A percentile compares a stretch with the other conserved stretches of the same genome.
These are phyloP conservation scores for Lethenteron camtschaticum DNA, from an alignment of 2,113 vertebrate species.

Conservation along the genomic window DNA sequence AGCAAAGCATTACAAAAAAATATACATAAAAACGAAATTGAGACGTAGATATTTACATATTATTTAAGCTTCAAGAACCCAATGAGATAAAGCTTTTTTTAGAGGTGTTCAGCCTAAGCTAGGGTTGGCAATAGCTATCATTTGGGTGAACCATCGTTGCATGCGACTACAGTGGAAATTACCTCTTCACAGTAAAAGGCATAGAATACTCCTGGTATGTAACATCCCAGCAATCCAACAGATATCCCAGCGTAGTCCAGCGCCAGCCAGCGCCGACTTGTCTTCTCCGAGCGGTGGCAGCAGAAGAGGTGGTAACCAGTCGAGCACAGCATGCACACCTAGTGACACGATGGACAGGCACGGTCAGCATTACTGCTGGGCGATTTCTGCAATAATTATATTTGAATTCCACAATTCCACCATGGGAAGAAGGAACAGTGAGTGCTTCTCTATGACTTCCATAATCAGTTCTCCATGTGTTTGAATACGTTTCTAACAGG, in stretches of 20 bases:
- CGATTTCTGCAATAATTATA: too few relatives aligned
- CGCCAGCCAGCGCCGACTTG: slow-evolving; percentile 74
- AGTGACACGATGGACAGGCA: background rate
- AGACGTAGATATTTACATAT: background rate
- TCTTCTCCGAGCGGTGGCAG: slow-evolving; percentile 81
- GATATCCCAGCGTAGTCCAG: slow-evolving; percentile 72
- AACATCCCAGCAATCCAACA: slow-evolving; percentile 76
- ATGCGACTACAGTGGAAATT: slow-evolving; percentile 16
- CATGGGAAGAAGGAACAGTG: too few relatives aligned
- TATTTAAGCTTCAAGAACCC: background rate
- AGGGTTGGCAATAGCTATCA: background rate
- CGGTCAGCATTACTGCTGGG: too few relatives aligned
- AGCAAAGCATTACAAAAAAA: background rate
- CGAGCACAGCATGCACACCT: slow-evolving; percentile 87
- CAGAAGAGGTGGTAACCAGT: slow-evolving; percentile 77
- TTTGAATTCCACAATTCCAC: too few relatives aligned
- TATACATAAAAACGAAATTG: background rate
- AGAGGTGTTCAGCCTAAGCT: background rate
- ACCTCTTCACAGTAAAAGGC: slow-evolving; percentile 86
- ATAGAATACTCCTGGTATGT: slow-evolving; percentile 77
- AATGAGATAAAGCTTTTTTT: background rate
- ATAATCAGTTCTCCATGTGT: too few relatives aligned
- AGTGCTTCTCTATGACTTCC: too few relatives aligned
- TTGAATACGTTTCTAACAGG: too few relatives aligned
- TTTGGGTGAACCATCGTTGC: background rate